Conservation (phyloP, 2,113 vertebrate genomes). For the Petromus typicus region DNA sequence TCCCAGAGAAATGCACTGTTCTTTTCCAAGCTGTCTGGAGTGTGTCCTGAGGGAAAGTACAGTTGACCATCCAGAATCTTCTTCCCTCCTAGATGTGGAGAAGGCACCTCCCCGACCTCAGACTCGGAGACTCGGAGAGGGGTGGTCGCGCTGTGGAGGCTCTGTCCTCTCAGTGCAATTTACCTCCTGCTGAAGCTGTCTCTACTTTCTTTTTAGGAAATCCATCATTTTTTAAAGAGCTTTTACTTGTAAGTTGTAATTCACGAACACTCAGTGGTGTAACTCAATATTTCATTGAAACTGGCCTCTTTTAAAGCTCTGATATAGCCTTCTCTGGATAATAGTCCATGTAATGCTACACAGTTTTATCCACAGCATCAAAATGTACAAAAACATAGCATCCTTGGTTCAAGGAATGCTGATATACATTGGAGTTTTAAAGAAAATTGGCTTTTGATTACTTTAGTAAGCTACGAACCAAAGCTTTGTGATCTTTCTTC, state of each 20-base stretch:
- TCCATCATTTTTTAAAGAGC: neutral
- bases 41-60: neutral
- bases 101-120: accelerated
- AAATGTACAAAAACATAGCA: neutral
- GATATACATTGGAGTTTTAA: neutral
- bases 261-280: neutral
- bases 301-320: neutral
- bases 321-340: neutral
- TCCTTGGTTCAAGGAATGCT: neutral
- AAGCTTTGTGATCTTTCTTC: neutral
- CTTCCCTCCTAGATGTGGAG: neutral
- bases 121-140: neutral
- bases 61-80: neutral
- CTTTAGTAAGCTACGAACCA: neutral
- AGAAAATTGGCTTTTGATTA: neutral
- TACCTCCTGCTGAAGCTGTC: neutral
- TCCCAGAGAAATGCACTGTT: neutral
- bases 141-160: accelerated
- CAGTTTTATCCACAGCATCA: neutral
- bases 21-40: neutral
- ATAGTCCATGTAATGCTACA: neutral
- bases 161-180: neutral
- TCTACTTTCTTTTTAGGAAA: neutral
- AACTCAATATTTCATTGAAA: neutral
- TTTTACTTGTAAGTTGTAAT: neutral